phyloP scores from a whole-genome alignment of 2,113 vertebrate genomes.

The Colaptes auratus region DNA sequence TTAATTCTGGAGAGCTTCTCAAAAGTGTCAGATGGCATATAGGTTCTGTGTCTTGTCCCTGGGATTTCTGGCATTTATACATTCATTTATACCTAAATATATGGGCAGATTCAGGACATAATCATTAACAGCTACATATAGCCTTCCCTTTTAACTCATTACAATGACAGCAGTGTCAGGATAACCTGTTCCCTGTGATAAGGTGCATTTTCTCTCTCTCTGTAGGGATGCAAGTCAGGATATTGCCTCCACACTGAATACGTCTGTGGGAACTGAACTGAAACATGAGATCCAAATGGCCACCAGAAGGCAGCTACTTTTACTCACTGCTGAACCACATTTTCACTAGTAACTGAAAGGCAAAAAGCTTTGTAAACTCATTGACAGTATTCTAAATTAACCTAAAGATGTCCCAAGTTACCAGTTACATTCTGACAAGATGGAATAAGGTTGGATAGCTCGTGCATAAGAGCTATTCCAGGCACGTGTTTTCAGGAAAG shows the following conservation, averaged over 20 bases:
- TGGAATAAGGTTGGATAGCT: not conserved
- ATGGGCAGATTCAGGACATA: not conserved
- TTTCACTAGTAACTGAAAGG: not conserved
- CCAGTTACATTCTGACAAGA: not conserved
- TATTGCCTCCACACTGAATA: not conserved
- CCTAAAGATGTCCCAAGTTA: not conserved
- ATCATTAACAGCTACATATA: not conserved
- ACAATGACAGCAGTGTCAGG: not conserved
- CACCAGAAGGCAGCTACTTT: not conserved
- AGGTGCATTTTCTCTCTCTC: not conserved
- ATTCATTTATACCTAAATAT: not conserved
- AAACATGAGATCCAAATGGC: not conserved
- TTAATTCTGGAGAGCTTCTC: constrained; percentile 55
- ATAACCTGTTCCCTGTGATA: not conserved
- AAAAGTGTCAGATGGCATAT: constrained; percentile 44
- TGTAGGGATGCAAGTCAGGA: not conserved
- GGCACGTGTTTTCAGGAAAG: not conserved
- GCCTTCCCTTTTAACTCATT: not conserved
- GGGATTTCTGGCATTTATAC: not conserved
- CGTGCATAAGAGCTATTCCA: not conserved
- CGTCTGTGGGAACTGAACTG: not conserved
- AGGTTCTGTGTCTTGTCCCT: constrained; percentile 10
- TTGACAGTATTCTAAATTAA: not conserved
- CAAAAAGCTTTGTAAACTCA: not conserved
- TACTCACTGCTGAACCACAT: not conserved